Conservation (phyloP, 2,888 invertebrate species). For the Glyphotaelius pellucidus region DNA sequence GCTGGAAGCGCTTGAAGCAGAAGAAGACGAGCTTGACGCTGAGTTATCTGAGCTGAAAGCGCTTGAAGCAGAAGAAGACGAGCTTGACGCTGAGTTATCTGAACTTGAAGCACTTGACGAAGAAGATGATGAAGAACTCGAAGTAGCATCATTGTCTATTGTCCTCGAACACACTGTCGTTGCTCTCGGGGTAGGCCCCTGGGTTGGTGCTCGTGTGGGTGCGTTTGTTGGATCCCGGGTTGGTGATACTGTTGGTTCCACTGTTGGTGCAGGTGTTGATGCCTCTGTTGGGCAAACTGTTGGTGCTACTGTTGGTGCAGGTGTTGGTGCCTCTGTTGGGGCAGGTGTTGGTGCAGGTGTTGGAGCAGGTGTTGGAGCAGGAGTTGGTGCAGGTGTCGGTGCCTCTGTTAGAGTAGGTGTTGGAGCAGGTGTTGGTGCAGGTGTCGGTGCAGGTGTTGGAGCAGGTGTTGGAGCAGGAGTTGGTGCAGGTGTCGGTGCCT, state of each 20-base stretch:
- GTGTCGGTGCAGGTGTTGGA: background rate
- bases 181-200: background rate
- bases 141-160: background rate
- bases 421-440: background rate
- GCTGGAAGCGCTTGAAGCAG: background rate
- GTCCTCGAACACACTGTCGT: background rate
- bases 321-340: background rate
- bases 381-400: background rate
- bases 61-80: background rate
- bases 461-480: no score
- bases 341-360: background rate
- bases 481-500: no score
- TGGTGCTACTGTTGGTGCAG: background rate
- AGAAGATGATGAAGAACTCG: background rate
- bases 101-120: background rate
- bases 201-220: background rate
- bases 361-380: background rate
- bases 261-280: background rate
- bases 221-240: background rate
- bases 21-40: background rate
- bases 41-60: background rate
- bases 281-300: background rate
- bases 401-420: background rate
- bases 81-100: background rate
- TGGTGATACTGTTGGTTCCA: background rate